Conservation (phyloP, 2,888 invertebrate genomes). For the Eupithecia centaureata region DNA sequence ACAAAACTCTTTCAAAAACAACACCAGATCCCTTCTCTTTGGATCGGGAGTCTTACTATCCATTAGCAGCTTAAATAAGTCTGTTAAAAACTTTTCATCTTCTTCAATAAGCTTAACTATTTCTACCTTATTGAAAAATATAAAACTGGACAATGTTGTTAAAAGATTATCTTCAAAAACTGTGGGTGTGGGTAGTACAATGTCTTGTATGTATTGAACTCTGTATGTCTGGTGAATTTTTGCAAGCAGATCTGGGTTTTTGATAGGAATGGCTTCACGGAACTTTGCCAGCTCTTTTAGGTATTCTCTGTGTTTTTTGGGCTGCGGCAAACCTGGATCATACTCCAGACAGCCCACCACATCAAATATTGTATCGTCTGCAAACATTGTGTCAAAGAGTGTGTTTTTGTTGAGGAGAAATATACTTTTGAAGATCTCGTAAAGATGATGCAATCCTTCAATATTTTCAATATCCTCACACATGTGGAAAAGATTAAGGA, state of each 20-base stretch:
- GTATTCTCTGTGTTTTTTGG: conserved; percentile 98
- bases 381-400: conserved; percentile 98
- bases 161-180: conserved; percentile 99
- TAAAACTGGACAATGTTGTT: conserved; percentile 98
- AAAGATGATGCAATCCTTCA: conserved; percentile 97
- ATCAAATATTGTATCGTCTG: conserved; percentile 98
- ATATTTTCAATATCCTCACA: conserved; percentile 98
- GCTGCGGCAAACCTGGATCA: conserved; percentile 93
- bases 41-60: conserved; percentile 93
- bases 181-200: conserved; percentile 98
- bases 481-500: conserved; percentile 97
- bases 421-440: conserved; percentile 99
- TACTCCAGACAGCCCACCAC: conserved; percentile 99
- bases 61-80: conserved; percentile 96
- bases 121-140: conserved; percentile 99
- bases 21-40: conserved; percentile 95
- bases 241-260: conserved; percentile 95
- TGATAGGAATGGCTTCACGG: conserved; percentile 97
- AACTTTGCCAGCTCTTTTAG: conserved; percentile 96
- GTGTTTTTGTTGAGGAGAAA: conserved; percentile 99
- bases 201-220: conserved; percentile 99
- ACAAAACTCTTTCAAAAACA: conserved; percentile 99
- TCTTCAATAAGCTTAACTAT: conserved; percentile 99
- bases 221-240: conserved; percentile 99
- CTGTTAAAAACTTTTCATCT: conserved; percentile 97